Evolutionary conservation across 2,113 vertebrate species (phyloP).

Genomic region (Daboia siamensis): DNA sequence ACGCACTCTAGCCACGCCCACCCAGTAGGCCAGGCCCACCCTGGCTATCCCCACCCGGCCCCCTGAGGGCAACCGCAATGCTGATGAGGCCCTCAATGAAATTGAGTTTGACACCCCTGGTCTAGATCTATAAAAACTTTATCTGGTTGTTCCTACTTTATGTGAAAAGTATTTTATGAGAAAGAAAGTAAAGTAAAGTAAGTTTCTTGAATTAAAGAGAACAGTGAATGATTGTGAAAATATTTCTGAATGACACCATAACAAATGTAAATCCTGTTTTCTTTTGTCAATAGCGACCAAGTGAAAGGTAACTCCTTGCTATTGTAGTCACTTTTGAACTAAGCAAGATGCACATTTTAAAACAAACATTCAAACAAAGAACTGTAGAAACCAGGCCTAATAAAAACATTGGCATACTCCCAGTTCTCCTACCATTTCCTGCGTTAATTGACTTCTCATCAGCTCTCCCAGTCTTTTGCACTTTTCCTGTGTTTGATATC

Average conservation of each 20-base stretch:
- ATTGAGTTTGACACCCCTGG: too few relatives aligned
- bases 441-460: neutral
- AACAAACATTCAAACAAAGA: neutral
- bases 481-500: neutral
- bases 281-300: neutral
- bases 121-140: neutral
- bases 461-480: neutral
- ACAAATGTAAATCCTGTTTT: neutral
- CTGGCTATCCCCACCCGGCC: too few relatives aligned
- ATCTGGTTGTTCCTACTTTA: neutral
- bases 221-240: neutral
- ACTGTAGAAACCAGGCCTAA: neutral
- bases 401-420: neutral
- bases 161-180: neutral
- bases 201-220: neutral
- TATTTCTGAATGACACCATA: neutral
- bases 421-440: slow-evolving; percentile 56
- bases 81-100: too few relatives aligned
- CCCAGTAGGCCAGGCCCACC: too few relatives aligned
- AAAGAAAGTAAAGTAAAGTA: neutral
- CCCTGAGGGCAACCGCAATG: too few relatives aligned
- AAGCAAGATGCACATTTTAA: rapidly evolving
- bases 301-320: neutral
- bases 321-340: neutral
- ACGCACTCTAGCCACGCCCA: too few relatives aligned